Percentiles rank a stretch among this genome's conserved stretches.
Evolutionary conservation across 2,113 vertebrate species (phyloP).

Genomic region (Meriones unguiculatus): DNA sequence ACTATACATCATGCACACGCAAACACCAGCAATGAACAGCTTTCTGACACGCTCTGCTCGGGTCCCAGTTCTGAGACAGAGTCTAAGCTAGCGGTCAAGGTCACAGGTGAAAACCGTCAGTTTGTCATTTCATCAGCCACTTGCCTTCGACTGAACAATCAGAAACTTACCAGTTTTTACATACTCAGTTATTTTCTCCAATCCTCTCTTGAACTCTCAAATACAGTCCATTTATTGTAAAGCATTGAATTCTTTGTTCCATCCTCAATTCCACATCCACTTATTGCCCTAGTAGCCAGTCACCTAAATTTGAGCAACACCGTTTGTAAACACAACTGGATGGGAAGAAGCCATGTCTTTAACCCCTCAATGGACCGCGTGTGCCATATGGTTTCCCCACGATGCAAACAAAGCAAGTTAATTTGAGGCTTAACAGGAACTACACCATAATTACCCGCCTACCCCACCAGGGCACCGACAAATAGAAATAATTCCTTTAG

Average conservation of each 20-base stretch:
- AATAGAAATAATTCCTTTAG: slow-evolving; percentile 49
- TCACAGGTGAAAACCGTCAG: slow-evolving; percentile 69
- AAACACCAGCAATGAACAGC: slow-evolving; percentile 76
- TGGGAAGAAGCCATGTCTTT: slow-evolving; percentile 64
- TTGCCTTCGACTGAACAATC: slow-evolving; percentile 77
- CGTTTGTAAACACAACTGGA: slow-evolving; percentile 78
- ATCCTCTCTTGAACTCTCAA: slow-evolving; percentile 81
- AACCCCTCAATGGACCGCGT: slow-evolving; percentile 65
- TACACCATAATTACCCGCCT: slow-evolving; percentile 23
- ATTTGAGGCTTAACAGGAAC: slow-evolving; percentile 48
- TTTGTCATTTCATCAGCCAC: slow-evolving; percentile 63
- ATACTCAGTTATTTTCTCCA: slow-evolving; percentile 82
- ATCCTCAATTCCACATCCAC: slow-evolving; percentile 82
- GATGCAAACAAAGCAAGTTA: slow-evolving; percentile 49
- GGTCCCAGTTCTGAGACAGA: slow-evolving; percentile 64
- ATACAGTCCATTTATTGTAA: slow-evolving; percentile 81
- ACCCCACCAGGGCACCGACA: slow-evolving; percentile 37
- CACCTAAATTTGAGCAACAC: slow-evolving; percentile 84
- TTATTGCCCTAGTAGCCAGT: slow-evolving; percentile 83
- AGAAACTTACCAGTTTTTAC: slow-evolving; percentile 83
- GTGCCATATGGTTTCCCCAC: slow-evolving; percentile 59
- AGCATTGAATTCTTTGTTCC: slow-evolving; percentile 82
- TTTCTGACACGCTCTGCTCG: slow-evolving; percentile 71
- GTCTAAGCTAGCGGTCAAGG: slow-evolving; percentile 66
- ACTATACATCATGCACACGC: slow-evolving; percentile 80